Evolutionary conservation across 2,888 invertebrate genomes (phyloP), one percentile per base, ranked within the genome.

Genomic region (Iselma pallidipennis): DNA sequence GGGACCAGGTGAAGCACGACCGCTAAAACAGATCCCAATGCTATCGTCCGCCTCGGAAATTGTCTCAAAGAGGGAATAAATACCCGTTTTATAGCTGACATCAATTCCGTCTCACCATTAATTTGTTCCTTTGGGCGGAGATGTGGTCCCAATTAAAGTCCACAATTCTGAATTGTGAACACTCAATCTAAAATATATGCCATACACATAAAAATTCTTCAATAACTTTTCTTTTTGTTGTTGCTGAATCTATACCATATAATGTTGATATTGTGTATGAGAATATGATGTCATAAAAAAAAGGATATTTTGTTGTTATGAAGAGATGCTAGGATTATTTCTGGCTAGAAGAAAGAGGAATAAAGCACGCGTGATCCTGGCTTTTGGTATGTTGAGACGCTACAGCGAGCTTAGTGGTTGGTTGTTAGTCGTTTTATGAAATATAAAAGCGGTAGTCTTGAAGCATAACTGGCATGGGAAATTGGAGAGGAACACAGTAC

Each of bases 31-130:
- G 65, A 62, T 65, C 65, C 65, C 65, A 25, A 26, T 26, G 65
- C 61, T 59, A 59, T 59, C 61, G 59, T 65, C 61, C 55, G 45
- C 57, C 45, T 48, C 29, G 50, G 48, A 64, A 66, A 66, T 61
- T 65, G 66, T 66, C 66, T 61, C 66, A 64, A 65, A 66, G 66
- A 55, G 66, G 59, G 50, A 61, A 66, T 61, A 59, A 63, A 65
- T 65, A 59, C 56, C 29, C 16, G 49, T 51, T 62, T 63, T 65
- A 65, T 65, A 37, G 65, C 61, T 52, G 50, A 59, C 65, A 65
- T 65, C 51, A 64, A 61, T 64, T 60, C 29, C 16, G 49, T 49
- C 51, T 42, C 23, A 21, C 55, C 50, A 26, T 51, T 51, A 61
- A 42, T 52, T 57, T 37, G 61, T 60, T 50, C 28, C 16, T 14